Evolutionary conservation across 2,888 invertebrate species (phyloP), one percentile per base, ranked within the genome.

Genomic region (Drosophila testacea): DNA sequence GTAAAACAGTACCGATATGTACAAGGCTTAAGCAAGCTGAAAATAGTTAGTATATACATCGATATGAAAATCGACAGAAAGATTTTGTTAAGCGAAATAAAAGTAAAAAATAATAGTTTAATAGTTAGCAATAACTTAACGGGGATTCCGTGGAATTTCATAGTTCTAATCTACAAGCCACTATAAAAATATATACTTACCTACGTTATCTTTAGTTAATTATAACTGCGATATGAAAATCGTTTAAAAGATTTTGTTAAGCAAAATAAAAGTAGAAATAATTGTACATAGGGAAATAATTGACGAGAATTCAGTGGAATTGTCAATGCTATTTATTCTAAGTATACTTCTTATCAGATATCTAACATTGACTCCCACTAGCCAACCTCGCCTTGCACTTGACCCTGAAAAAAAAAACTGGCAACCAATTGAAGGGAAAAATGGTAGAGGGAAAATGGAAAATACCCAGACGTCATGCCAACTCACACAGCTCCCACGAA

Each of bases 391-490:
- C 51, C 65, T 52, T 69, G 77, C 54, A 79, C 71, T 79, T 81
- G 81, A 69, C 80, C 81, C 79, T 81, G 81, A 79, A 60, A 22
- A 79, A 60, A 22, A 7, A 32, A 60, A 42, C 44, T 70, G 61
- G 59, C 46, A 47, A 56, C 38, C 44, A 55, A 44, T 56, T 46
- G 46, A 46, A 16, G 38, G 59, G n/a, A 41, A 39, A 59, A 41
- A 56, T 41, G 36, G 36, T 42, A 48, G 42, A 63, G 73, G 52
- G 39, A 42, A 48, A 73, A 61, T 69, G 87, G 85, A 84, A 88
- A 87, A 79, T 83, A 65, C 70, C 85, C 77, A 73, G 52, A 83
- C 77, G 88, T 82, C 85, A 84, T 79, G 82, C 78, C 66, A 80
- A 70, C 46, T 34, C 32, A 38, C 62, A 59, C 76, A 82, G 78